Percentiles rank a stretch among this genome's conserved stretches.
Conservation (phyloP, 1,140 invertebrate species). For the Brachionus plicatilis region DNA sequence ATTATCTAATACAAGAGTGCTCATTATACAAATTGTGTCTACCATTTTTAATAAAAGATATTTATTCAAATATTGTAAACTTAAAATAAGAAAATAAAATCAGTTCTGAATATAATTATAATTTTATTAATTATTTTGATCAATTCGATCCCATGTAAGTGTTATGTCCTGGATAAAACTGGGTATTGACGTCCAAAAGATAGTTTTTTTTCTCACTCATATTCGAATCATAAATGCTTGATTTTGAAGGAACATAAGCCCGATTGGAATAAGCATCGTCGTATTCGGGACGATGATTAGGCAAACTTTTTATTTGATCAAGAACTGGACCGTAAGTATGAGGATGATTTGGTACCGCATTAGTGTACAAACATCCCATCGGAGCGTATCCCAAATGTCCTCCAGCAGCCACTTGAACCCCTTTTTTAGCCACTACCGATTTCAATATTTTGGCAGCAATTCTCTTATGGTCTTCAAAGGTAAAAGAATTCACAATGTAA, state of each 20-base stretch:
- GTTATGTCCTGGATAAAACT: constrained; percentile 1
- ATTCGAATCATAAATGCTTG: constrained; percentile 21
- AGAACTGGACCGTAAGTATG: constrained; percentile 28
- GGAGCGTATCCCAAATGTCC: constrained; percentile 37
- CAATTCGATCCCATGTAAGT: background rate
- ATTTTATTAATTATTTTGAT: background rate
- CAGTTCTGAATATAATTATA: background rate
- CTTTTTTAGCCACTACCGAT: constrained; percentile 9
- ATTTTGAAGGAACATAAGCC: background rate
- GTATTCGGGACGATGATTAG: constrained; percentile 33
- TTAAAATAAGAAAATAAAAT: background rate
- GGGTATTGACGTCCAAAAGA: background rate
- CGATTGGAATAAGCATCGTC: background rate
- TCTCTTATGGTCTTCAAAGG: constrained; percentile 29
- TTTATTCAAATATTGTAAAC: background rate
- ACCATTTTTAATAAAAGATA: background rate
- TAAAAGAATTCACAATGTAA: constrained; percentile 34
- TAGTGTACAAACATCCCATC: constrained; percentile 1
- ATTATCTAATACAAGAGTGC: background rate
- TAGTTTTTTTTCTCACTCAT: background rate
- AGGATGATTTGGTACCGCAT: constrained; percentile 19
- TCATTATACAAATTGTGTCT: background rate
- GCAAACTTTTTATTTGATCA: constrained; percentile 19
- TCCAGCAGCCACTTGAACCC: constrained; percentile 28
- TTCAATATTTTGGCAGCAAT: constrained; percentile 11